A percentile compares a stretch with the other conserved stretches of the same genome.
phyloP scores from a whole-genome alignment of 1,140 invertebrate genomes.

The Sitophilus oryzae region DNA sequence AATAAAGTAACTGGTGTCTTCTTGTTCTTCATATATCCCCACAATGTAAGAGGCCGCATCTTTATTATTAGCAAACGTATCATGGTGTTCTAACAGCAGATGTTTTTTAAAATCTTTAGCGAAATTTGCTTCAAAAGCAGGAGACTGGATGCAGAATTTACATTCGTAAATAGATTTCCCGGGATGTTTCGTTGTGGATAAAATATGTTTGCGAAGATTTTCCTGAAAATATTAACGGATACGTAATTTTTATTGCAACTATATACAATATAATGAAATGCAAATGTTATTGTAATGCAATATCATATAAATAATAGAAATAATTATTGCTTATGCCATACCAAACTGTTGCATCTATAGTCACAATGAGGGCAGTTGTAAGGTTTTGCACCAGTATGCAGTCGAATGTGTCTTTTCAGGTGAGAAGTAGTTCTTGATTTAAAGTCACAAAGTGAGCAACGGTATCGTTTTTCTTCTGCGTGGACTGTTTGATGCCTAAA shows the following conservation, averaged over 20 bases:
- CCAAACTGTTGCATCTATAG: constrained; percentile 70
- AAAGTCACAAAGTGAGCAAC: constrained; percentile 62
- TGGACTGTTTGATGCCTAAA: constrained; percentile 52
- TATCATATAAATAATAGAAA: too few species aligned
- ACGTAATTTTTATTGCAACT: neutral
- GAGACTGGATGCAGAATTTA: constrained; percentile 48
- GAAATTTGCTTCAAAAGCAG: constrained; percentile 55
- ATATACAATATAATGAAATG: neutral
- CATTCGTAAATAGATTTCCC: constrained; percentile 75
- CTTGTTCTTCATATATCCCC: constrained; percentile 44
- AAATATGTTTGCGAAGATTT: constrained; percentile 79
- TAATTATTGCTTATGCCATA: constrained; percentile 30
- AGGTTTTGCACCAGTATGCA: constrained; percentile 76
- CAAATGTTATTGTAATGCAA: too few species aligned
- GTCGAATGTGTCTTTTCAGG: constrained; percentile 67
- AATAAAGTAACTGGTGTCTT: constrained; percentile 32
- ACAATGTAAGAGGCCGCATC: constrained; percentile 47
- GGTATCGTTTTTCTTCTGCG: constrained; percentile 50
- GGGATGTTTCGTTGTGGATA: constrained; percentile 70
- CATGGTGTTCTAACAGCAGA: constrained; percentile 52
- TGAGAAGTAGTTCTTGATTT: constrained; percentile 60
- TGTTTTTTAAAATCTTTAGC: constrained; percentile 63
- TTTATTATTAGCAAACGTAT: constrained; percentile 46
- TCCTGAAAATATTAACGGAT: constrained; percentile 53
- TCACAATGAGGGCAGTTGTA: constrained; percentile 78